A percentile compares a stretch with the other conserved stretches of the same genome.
Conservation (phyloP, 1,140 invertebrate genomes). For the Drosophila setifemur region DNA sequence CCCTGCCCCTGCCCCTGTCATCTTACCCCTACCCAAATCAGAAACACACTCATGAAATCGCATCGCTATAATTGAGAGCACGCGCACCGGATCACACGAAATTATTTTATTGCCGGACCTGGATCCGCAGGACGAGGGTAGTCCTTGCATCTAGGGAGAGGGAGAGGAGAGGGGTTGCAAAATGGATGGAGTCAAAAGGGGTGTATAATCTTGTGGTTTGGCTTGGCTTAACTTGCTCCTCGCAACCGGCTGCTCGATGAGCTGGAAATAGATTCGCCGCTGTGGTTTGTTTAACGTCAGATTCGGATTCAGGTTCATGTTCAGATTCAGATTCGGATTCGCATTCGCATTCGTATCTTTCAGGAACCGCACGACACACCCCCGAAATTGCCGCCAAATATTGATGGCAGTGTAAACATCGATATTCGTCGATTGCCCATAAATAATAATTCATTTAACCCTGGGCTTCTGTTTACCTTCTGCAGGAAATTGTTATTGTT, state of each 20-base stretch:
- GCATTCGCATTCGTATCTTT: no score
- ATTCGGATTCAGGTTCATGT: no score
- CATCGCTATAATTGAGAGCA: conserved; percentile 69
- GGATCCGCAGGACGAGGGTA: conserved; percentile 6
- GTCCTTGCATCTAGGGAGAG: neutral
- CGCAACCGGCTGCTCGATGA: conserved; percentile 10
- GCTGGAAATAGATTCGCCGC: neutral
- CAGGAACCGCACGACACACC: no score
- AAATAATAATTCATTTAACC: conserved; percentile 65
- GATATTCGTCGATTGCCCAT: conserved; percentile 36
- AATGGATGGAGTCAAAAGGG: conserved; percentile 51
- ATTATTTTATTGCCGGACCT: conserved; percentile 58
- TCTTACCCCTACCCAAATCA: neutral
- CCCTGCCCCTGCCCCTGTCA: neutral
- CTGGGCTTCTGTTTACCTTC: conserved; percentile 14
- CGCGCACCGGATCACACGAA: conserved; percentile 68
- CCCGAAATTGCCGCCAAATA: conserved; percentile 30
- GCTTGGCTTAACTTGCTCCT: no score
- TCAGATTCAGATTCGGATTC: no score
- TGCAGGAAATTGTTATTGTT: conserved; percentile 25
- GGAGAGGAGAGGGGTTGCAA: conserved; percentile 7
- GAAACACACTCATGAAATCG: conserved; percentile 34
- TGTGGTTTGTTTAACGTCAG: no score
- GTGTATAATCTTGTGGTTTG: conserved; percentile 13
- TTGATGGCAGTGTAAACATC: conserved; percentile 65